These are phyloP conservation scores for Copsychus sechellarum DNA, from an alignment of 2,113 vertebrate species.

Conservation along the genomic window DNA sequence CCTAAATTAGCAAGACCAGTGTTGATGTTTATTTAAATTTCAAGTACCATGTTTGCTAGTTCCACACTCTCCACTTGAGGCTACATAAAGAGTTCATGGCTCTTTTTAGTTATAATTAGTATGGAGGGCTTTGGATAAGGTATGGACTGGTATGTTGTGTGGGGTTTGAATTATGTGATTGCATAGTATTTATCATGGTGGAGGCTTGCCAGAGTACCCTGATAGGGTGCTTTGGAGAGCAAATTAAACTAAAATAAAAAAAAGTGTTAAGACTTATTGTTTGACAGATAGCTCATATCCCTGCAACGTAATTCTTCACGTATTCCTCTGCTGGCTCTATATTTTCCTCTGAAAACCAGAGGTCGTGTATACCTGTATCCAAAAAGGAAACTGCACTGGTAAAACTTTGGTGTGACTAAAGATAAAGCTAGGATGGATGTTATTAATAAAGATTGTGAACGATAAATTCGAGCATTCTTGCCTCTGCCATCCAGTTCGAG, in stretches of 20 bases:
- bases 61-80: neutral
- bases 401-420: neutral
- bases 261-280: neutral
- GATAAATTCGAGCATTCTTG: neutral
- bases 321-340: neutral
- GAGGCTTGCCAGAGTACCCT: neutral
- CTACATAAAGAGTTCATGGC: neutral
- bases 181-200: neutral
- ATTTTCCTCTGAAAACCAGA: neutral
- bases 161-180: neutral
- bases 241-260: neutral
- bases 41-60: neutral
- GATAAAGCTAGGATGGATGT: neutral
- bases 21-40: neutral
- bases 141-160: neutral
- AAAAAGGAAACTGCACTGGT: neutral
- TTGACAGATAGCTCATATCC: neutral
- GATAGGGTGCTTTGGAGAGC: neutral
- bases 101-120: accelerated
- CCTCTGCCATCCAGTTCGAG: accelerated
- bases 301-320: accelerated
- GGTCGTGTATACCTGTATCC: neutral
- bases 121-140: neutral
- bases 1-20: neutral
- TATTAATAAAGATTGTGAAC: neutral